Evolutionary conservation across 2,797 vertebrate genomes (phyloP).

Genomic region (Girardinus metallicus): DNA sequence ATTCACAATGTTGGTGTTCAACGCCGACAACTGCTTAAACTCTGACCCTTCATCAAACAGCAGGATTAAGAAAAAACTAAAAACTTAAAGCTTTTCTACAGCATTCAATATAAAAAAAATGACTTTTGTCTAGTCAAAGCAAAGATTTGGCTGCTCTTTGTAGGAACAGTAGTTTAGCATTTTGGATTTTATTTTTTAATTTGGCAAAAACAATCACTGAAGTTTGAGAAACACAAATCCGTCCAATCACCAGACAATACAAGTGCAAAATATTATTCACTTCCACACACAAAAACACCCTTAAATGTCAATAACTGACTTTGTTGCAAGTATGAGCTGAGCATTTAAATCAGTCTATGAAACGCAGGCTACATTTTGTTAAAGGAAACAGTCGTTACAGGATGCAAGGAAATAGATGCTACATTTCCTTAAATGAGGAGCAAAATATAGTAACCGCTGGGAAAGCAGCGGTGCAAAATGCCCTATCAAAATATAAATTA

Average conservation of each 20-base stretch:
- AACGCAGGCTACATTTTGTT: background rate
- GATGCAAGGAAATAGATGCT: background rate
- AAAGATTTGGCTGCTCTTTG: background rate
- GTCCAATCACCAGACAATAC: background rate
- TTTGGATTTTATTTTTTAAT: background rate
- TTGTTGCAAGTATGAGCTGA: background rate
- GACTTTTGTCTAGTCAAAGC: background rate
- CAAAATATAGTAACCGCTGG: background rate
- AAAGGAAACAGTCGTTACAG: background rate
- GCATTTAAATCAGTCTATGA: background rate
- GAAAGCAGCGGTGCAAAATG: background rate
- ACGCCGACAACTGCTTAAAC: background rate
- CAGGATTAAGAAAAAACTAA: too few relatives aligned
- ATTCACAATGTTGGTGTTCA: background rate
- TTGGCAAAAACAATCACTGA: background rate
- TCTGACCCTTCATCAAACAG: background rate
- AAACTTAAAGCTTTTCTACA: background rate
- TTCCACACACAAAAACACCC: conserved; percentile 12
- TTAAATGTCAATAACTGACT: conserved; percentile 12
- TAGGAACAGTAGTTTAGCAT: background rate
- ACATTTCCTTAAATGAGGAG: background rate
- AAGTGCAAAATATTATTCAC: background rate
- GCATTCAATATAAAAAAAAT: background rate
- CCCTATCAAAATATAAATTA: background rate
- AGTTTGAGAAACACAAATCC: background rate